Conservation (phyloP, 2,113 vertebrate genomes). For the Neomonachus schauinslandi region DNA sequence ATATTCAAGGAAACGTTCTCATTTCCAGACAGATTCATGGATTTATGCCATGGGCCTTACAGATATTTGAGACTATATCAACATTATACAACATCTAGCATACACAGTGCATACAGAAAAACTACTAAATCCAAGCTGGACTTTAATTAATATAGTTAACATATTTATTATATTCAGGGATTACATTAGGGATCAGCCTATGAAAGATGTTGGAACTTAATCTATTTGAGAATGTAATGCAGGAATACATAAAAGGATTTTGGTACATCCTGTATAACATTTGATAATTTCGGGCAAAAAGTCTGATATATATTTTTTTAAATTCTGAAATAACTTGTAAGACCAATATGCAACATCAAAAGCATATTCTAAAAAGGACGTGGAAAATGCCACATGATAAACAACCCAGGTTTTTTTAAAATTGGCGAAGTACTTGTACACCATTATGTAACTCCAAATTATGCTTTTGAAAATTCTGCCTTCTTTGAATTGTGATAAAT, state of each 20-base stretch:
- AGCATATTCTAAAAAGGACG: background rate
- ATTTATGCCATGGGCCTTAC: background rate
- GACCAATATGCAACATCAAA: background rate
- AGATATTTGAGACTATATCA: background rate
- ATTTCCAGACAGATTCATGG: background rate
- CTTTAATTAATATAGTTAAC: background rate
- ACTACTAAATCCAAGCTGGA: background rate
- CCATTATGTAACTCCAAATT: background rate
- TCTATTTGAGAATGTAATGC: background rate
- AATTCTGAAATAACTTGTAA: slow-evolving; percentile 31
- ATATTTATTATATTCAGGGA: background rate
- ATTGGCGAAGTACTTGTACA: background rate
- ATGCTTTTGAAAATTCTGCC: slow-evolving; percentile 37
- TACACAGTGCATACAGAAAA: background rate
- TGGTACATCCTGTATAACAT: background rate
- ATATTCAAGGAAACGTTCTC: background rate
- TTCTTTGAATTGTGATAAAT: background rate
- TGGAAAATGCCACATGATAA: background rate
- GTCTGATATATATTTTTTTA: background rate
- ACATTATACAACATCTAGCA: background rate
- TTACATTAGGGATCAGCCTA: background rate
- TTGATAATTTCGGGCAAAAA: background rate
- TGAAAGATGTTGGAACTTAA: background rate
- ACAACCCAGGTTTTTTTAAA: background rate
- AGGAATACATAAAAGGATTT: background rate